Conservation (phyloP, 2,888 invertebrate species). For the Hetaerina titia region DNA sequence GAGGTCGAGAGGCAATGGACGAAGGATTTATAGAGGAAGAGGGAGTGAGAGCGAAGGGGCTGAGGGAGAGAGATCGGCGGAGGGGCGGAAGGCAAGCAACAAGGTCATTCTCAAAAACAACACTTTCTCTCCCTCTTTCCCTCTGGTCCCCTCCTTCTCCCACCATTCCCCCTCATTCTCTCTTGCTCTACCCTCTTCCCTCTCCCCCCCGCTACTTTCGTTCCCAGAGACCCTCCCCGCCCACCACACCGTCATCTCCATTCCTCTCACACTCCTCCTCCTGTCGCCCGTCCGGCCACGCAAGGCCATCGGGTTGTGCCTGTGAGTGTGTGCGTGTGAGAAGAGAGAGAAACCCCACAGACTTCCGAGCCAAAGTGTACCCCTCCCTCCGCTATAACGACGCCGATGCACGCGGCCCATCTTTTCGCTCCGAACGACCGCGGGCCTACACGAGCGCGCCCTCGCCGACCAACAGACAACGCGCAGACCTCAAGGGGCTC, state of each 20-base stretch:
- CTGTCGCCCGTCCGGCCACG: neutral
- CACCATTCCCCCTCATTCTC: neutral
- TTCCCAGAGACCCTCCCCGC: neutral
- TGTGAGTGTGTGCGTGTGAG: neutral
- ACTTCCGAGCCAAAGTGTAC: conserved; percentile 20
- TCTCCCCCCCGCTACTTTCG: neutral
- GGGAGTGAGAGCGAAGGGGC: neutral
- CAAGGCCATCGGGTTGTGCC: conserved; percentile 29
- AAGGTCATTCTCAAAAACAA: conserved; percentile 35
- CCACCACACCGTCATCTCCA: conserved; percentile 8
- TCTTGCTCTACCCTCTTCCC: neutral
- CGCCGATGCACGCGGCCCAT: conserved; percentile 8
- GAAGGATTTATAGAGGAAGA: conserved; percentile 16
- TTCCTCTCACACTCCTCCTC: neutral
- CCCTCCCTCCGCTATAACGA: neutral
- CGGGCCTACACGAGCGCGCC: neutral
- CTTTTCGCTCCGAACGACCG: neutral
- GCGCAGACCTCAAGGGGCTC: neutral
- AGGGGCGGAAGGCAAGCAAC: neutral
- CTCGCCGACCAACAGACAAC: neutral
- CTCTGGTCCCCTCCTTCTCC: neutral
- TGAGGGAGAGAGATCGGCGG: neutral
- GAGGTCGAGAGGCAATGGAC: conserved; percentile 39
- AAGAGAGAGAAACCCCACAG: neutral
- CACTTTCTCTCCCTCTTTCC: conserved; percentile 19